These are phyloP conservation scores for Scomber scombrus DNA, from an alignment of 2,113 vertebrate genomes.

Conservation along the genomic window DNA sequence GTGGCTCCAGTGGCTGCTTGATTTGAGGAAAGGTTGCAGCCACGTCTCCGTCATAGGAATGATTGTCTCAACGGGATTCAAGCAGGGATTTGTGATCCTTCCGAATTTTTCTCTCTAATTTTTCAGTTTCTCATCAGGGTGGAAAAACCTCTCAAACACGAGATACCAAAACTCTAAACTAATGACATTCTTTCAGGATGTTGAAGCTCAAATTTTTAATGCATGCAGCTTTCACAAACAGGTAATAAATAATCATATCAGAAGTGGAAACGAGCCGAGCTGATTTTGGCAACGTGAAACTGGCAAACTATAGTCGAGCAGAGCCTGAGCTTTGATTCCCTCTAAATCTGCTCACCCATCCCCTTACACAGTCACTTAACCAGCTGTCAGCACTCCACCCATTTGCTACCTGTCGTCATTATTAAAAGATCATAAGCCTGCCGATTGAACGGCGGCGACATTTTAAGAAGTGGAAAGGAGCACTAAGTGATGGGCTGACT, in stretches of 20 bases:
- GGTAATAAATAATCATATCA: slow-evolving; percentile 4
- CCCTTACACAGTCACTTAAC: slow-evolving; percentile 45
- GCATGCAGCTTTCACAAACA: neutral
- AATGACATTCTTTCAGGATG: neutral
- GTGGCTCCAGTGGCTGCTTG: slow-evolving; percentile 36
- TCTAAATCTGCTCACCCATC: slow-evolving; percentile 30
- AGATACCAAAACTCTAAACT: neutral
- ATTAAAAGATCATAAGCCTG: slow-evolving; percentile 76
- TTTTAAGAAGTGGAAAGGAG: slow-evolving; percentile 63
- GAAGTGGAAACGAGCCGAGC: slow-evolving; percentile 19
- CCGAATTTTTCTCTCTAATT: neutral
- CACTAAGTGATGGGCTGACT: slow-evolving; percentile 57
- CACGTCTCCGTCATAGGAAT: slow-evolving; percentile 27
- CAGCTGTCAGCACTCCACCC: slow-evolving; percentile 42
- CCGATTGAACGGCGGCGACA: slow-evolving; percentile 54
- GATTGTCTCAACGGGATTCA: neutral
- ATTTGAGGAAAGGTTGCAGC: slow-evolving; percentile 51
- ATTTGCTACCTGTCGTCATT: slow-evolving; percentile 69
- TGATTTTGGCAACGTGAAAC: neutral
- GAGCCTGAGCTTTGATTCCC: slow-evolving; percentile 51
- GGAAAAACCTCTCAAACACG: neutral
- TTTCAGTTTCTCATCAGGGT: neutral
- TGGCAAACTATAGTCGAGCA: slow-evolving; percentile 3
- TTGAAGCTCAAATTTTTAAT: slow-evolving; percentile 2
- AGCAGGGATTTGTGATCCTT: neutral